phyloP scores from a whole-genome alignment of 2,113 vertebrate genomes.

The Syrmaticus mikado region DNA sequence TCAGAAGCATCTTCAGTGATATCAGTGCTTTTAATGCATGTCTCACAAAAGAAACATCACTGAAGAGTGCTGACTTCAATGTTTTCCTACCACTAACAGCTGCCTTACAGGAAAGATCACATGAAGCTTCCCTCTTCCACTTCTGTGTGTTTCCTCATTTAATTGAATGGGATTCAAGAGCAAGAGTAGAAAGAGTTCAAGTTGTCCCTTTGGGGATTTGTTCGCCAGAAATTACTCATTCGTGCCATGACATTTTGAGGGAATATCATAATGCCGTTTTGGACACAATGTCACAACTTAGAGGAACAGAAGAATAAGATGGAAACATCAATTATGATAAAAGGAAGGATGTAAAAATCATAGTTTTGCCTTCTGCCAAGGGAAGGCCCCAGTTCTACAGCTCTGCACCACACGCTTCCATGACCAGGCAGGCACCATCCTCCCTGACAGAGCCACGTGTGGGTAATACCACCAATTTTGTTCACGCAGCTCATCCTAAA shows the following conservation, averaged over 20 bases:
- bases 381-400: neutral
- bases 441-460: rapidly evolving
- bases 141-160: conserved; percentile 35
- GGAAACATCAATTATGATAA: conserved; percentile 27
- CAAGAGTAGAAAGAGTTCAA: conserved; percentile 56
- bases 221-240: conserved; percentile 60
- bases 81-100: conserved; percentile 52
- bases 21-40: conserved; percentile 52
- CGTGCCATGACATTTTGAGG: conserved; percentile 61
- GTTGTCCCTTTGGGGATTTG: conserved; percentile 27
- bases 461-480: neutral
- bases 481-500: neutral
- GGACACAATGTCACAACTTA: conserved; percentile 63
- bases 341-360: conserved; percentile 39
- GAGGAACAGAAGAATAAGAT: conserved; percentile 50
- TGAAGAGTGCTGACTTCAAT: conserved; percentile 63
- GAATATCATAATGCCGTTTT: conserved; percentile 54
- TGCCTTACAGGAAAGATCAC: conserved; percentile 57
- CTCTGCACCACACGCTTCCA: rapidly evolving
- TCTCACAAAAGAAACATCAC: conserved; percentile 51
- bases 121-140: conserved; percentile 45
- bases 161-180: conserved; percentile 62
- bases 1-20: conserved; percentile 62
- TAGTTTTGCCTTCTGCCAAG: neutral
- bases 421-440: neutral